Conservation (phyloP, 1,140 invertebrate genomes). For the Diploscapter pachys region DNA sequence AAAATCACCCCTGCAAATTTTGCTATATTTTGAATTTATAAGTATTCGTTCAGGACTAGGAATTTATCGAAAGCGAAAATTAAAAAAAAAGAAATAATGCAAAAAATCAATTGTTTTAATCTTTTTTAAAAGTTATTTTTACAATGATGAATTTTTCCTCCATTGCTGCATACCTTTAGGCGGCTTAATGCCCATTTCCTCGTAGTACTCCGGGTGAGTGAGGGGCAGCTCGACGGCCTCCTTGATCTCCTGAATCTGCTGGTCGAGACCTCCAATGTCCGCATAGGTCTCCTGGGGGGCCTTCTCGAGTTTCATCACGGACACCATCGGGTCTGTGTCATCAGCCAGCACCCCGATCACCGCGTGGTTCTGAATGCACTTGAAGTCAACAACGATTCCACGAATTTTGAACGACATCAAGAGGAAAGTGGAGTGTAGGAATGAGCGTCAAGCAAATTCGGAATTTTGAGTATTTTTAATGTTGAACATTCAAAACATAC, state of each 20-base stretch:
- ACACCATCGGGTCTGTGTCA: constrained; percentile 99
- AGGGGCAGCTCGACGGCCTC: constrained; percentile 97
- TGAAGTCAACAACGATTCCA: no score
- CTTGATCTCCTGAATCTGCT: constrained; percentile 99
- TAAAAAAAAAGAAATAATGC: no score
- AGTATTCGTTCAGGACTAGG: neutral
- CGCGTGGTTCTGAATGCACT: constrained; percentile 71
- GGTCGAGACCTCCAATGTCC: constrained; percentile 98
- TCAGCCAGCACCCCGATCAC: constrained; percentile 96
- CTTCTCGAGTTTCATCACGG: constrained; percentile 99
- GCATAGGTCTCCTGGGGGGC: constrained; percentile 99
- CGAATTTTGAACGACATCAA: no score
- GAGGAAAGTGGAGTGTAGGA: no score
- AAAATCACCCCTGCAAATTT: constrained; percentile 74
- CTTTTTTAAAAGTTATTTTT: neutral
- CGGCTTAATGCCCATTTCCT: constrained; percentile 99
- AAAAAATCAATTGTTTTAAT: neutral
- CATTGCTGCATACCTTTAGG: constrained; percentile 74
- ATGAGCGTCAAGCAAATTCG: no score
- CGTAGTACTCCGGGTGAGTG: constrained; percentile 99
- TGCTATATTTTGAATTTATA: neutral
- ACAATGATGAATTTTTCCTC: neutral
- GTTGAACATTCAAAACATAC: no score
- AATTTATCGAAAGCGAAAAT: no score
- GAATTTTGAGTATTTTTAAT: no score